Conservation (phyloP, 30 jellyfish, hydroid and myxozoan genomes). For the Hydractinia echinata region DNA sequence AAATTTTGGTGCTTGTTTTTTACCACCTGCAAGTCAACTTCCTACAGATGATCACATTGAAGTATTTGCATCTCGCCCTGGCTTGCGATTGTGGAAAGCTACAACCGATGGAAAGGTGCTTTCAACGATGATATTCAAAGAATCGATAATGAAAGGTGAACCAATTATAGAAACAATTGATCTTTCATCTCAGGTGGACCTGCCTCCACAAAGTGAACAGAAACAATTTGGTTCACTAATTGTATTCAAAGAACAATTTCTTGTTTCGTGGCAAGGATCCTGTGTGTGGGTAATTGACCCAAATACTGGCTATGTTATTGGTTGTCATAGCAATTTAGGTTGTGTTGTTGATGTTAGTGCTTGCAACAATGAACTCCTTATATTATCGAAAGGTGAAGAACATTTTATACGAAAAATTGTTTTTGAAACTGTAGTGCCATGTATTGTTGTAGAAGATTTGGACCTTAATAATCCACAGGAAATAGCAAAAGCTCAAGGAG, state of each 20-base stretch:
- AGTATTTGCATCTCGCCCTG: constrained; percentile 96
- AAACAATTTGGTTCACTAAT: constrained; percentile 76
- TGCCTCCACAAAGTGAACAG: constrained; percentile 47
- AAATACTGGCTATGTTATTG: constrained; percentile 66
- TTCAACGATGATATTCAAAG: constrained; percentile 91
- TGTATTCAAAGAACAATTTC: constrained; percentile 46
- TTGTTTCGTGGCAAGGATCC: constrained; percentile 92
- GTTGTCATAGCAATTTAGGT: constrained; percentile 94
- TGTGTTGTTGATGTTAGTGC: constrained; percentile 81
- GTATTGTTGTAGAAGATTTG: constrained; percentile 69
- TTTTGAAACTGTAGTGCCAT: constrained; percentile 63
- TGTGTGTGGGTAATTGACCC: constrained; percentile 94
- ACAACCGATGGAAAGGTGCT: constrained; percentile 83
- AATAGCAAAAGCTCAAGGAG: constrained; percentile 45
- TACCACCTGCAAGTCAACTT: constrained; percentile 44
- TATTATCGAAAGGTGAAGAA: constrained; percentile 77
- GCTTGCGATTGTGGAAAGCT: constrained; percentile 96
- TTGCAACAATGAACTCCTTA: constrained; percentile 51
- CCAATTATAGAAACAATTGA: constrained; percentile 72
- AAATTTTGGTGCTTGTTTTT: constrained; percentile 95
- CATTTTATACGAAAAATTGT: constrained; percentile 66
- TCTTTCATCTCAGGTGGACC: constrained; percentile 48
- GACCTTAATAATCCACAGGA: constrained; percentile 38
- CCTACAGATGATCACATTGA: constrained; percentile 43
- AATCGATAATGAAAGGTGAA: constrained; percentile 78